These are phyloP conservation scores for Adoxophyes honmai DNA, from an alignment of 1,140 invertebrate species.

Conservation along the genomic window DNA sequence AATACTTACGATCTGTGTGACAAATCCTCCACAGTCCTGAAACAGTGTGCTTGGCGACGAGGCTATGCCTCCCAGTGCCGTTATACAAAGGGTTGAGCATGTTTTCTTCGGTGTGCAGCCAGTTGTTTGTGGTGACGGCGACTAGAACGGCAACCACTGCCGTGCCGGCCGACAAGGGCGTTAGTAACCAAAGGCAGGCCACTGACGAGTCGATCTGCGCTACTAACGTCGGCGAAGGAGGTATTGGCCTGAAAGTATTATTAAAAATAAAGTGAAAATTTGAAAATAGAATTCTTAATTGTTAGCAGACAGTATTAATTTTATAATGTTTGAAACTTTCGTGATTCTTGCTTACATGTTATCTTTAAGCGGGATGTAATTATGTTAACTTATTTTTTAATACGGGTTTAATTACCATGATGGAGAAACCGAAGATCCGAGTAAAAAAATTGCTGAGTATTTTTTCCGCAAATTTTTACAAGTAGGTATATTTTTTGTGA, in stretches of 20 bases:
- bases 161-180: conserved; percentile 80
- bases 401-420: too few relatives aligned
- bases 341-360: too few relatives aligned
- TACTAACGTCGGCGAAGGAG: conserved; percentile 62
- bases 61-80: conserved; percentile 80
- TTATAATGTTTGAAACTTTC: too few relatives aligned
- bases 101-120: conserved; percentile 84
- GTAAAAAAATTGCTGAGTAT: too few relatives aligned
- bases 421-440: too few relatives aligned
- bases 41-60: conserved; percentile 82
- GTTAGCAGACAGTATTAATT: too few relatives aligned
- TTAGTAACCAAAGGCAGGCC: conserved; percentile 81
- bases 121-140: conserved; percentile 83
- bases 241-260: conserved; percentile 53
- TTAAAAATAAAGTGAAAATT: neutral
- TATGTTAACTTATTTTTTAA: too few relatives aligned
- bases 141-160: conserved; percentile 81
- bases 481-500: too few relatives aligned
- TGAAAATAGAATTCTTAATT: too few relatives aligned
- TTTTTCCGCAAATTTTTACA: too few relatives aligned
- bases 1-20: conserved; percentile 83
- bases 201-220: conserved; percentile 77
- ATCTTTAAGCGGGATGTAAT: too few relatives aligned
- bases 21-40: conserved; percentile 85
- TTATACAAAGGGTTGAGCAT: conserved; percentile 83